Percentiles rank a stretch among this genome's conserved stretches.
Evolutionary conservation across 2,888 invertebrate genomes (phyloP).

Genomic region (Mechanitis mazaeus): DNA sequence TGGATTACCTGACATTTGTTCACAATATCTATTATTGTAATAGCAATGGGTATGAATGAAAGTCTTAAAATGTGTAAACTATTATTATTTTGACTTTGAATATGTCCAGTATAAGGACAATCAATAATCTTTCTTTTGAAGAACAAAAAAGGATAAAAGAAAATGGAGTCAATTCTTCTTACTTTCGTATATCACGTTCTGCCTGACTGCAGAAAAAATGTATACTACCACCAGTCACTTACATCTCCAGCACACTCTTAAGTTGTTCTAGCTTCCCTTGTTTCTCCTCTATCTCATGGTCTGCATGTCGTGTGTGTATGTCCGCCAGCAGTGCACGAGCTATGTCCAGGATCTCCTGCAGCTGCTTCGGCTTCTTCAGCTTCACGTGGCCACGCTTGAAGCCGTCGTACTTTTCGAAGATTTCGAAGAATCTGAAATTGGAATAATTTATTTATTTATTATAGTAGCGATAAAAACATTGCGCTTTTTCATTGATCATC

Average conservation of each 20-base stretch:
- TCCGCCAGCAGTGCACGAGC: conserved; percentile 92
- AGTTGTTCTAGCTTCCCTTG: conserved; percentile 97
- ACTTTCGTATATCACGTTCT: too few relatives aligned
- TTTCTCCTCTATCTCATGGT: conserved; percentile 96
- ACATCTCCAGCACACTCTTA: conserved; percentile 99
- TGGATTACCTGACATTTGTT: too few relatives aligned
- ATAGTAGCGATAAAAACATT: conserved; percentile 37
- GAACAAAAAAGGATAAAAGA: too few relatives aligned
- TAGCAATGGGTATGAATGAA: too few relatives aligned
- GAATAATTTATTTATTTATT: neutral
- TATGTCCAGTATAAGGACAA: too few relatives aligned
- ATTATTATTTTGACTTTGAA: too few relatives aligned
- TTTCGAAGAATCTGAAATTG: conserved; percentile 91
- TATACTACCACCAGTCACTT: conserved; percentile 47
- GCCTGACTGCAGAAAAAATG: neutral
- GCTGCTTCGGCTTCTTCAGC: conserved; percentile 96
- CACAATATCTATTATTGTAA: too few relatives aligned
- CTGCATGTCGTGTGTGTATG: conserved; percentile 90
- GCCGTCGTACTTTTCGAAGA: conserved; percentile 98
- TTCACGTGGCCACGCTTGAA: conserved; percentile 97
- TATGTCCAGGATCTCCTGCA: conserved; percentile 98
- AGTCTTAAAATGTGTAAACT: too few relatives aligned
- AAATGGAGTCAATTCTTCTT: too few relatives aligned
- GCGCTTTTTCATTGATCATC: too few relatives aligned
- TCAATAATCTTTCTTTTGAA: too few relatives aligned